phyloP scores from a whole-genome alignment of 1,140 invertebrate genomes.

The Neomicropteryx cornuta region DNA sequence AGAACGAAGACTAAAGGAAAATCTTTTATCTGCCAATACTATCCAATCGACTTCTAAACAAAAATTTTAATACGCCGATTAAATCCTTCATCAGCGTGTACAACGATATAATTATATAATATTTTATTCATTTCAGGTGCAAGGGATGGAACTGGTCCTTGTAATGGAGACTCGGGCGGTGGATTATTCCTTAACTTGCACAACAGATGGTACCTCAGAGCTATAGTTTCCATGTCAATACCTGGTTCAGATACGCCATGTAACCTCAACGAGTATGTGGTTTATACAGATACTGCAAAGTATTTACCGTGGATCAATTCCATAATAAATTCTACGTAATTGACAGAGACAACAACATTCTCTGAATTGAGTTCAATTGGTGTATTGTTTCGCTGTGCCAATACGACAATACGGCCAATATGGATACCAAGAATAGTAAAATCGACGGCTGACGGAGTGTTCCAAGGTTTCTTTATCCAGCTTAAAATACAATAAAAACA shows the following conservation, averaged over 20 bases:
- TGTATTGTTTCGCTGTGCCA: too few species aligned
- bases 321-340: too few species aligned
- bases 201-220: constrained; percentile 35
- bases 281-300: constrained; percentile 33
- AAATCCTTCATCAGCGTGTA: too few species aligned
- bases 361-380: too few species aligned
- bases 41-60: background rate
- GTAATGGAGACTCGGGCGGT: constrained; percentile 46
- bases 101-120: too few species aligned
- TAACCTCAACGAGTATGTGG: constrained; percentile 30
- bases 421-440: too few species aligned
- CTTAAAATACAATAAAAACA: too few species aligned
- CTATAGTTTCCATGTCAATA: constrained; percentile 34
- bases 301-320: constrained; percentile 24
- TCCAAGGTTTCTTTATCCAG: too few species aligned
- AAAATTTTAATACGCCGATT: background rate
- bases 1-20: too few species aligned
- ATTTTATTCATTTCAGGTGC: constrained; percentile 21
- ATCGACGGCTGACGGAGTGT: too few species aligned
- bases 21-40: background rate
- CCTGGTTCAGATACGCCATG: constrained; percentile 26
- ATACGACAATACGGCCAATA: too few species aligned
- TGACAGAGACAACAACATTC: too few species aligned
- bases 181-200: constrained; percentile 35
- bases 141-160: constrained; percentile 40